Percentiles rank a stretch among this genome's conserved stretches.
These are phyloP conservation scores for Zaprionus taronus DNA, from an alignment of 1,140 invertebrate species.

Conservation along the genomic window DNA sequence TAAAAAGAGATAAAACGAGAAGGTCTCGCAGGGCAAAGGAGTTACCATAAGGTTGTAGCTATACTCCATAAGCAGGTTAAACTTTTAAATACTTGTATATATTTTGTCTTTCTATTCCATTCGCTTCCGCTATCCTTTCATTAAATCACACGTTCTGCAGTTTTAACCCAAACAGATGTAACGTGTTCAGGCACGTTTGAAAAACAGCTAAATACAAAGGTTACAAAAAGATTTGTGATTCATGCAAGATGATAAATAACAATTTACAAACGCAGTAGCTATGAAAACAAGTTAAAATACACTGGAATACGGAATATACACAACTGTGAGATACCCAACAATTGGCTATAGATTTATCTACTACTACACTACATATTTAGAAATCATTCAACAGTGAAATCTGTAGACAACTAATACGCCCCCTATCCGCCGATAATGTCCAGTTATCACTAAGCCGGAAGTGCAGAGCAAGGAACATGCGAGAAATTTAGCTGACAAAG, in stretches of 20 bases:
- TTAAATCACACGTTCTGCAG: not conserved
- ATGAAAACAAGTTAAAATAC: not conserved
- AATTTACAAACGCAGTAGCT: slow-evolving; percentile 41
- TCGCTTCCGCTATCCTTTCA: not conserved
- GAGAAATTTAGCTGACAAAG: slow-evolving; percentile 46
- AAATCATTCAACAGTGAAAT: not conserved
- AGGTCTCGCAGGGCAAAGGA: not conserved
- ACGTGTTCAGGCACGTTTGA: not conserved
- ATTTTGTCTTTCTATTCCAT: not conserved
- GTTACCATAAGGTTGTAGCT: too few relatives aligned
- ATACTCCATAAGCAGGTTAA: too few relatives aligned
- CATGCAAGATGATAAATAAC: slow-evolving; percentile 29
- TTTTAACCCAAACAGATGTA: not conserved
- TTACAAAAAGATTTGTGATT: slow-evolving; percentile 20
- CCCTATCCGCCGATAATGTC: not conserved
- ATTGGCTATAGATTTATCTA: not conserved
- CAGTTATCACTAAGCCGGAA: slow-evolving; percentile 46
- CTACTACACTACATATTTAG: not conserved
- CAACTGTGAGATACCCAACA: not conserved
- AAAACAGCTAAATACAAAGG: not conserved
- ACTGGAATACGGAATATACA: not conserved
- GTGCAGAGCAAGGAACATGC: slow-evolving; percentile 40
- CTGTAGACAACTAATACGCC: not conserved
- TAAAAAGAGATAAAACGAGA: not conserved
- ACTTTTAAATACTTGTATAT: not conserved